phyloP scores from a whole-genome alignment of 2,888 invertebrate species.

The Byasa hedistus region DNA sequence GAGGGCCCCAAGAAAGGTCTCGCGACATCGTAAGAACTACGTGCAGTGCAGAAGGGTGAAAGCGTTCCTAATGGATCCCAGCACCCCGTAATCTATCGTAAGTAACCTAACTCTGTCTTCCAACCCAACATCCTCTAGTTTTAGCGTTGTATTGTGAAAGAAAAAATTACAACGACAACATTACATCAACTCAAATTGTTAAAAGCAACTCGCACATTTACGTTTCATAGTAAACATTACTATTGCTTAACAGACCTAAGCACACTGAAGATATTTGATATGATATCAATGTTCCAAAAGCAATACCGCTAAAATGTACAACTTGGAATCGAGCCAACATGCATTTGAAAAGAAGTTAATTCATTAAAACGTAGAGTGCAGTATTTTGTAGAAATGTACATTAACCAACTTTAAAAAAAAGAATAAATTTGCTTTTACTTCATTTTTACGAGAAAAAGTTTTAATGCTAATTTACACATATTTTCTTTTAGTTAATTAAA shows the following conservation, averaged over 20 bases:
- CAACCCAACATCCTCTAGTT: too few relatives aligned
- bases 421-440: not conserved
- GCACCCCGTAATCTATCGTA: too few relatives aligned
- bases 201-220: too few relatives aligned
- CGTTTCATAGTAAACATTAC: not conserved
- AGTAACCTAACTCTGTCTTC: too few relatives aligned
- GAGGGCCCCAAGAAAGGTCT: too few relatives aligned
- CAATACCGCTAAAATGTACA: slow-evolving; percentile 15
- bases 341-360: slow-evolving; percentile 23
- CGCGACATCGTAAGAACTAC: too few relatives aligned
- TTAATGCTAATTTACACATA: not conserved
- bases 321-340: slow-evolving; percentile 19
- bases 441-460: not conserved
- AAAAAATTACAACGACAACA: too few relatives aligned
- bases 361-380: slow-evolving; percentile 9
- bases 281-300: slow-evolving; percentile 2
- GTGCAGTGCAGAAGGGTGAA: too few relatives aligned
- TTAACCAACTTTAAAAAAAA: not conserved
- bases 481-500: not conserved
- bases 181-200: too few relatives aligned
- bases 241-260: not conserved
- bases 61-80: too few relatives aligned
- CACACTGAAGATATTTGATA: slow-evolving; percentile 1
- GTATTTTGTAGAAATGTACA: slow-evolving; percentile 3
- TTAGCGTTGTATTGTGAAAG: too few relatives aligned